Percentiles rank a stretch among this genome's conserved stretches.
Conservation (phyloP, 2,888 invertebrate species). For the Lordiphosa fenestrarum region DNA sequence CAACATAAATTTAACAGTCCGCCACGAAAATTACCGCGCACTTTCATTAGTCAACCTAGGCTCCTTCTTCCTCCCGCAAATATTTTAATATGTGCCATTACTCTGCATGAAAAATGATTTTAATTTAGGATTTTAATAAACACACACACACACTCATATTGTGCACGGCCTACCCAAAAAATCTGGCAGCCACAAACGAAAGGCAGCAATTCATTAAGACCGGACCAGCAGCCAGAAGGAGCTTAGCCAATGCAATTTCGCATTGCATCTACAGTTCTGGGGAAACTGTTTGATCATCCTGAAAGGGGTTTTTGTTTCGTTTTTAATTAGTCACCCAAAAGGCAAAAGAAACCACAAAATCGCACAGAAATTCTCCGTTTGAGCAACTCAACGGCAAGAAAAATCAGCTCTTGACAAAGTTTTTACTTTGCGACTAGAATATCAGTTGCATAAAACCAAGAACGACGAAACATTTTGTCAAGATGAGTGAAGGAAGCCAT, state of each 20-base stretch:
- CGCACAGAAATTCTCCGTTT: not conserved
- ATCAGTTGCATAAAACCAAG: no score
- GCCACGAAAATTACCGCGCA: slow-evolving; percentile 26
- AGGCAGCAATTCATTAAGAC: no score
- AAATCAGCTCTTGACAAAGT: not conserved
- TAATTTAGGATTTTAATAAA: slow-evolving; percentile 42
- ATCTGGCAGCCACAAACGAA: no score
- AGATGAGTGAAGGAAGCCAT: no score
- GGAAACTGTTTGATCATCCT: not conserved
- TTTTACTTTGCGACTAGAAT: no score
- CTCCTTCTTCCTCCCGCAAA: slow-evolving; percentile 39
- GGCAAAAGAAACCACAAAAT: slow-evolving; percentile 1
- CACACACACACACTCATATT: not conserved
- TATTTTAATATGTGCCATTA: slow-evolving; percentile 68
- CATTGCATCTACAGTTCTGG: not conserved
- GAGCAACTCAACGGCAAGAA: not conserved
- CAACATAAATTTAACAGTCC: slow-evolving; percentile 60
- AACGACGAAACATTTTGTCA: no score
- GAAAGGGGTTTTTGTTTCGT: not conserved
- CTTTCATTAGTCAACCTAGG: slow-evolving; percentile 52
- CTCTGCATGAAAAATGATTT: slow-evolving; percentile 58
- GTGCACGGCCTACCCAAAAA: no score
- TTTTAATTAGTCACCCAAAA: slow-evolving; percentile 4
- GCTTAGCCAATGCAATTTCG: not conserved
- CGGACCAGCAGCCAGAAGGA: not conserved